phyloP scores from a whole-genome alignment of 2,797 vertebrate genomes.

The Ctenosaura bakeri region DNA sequence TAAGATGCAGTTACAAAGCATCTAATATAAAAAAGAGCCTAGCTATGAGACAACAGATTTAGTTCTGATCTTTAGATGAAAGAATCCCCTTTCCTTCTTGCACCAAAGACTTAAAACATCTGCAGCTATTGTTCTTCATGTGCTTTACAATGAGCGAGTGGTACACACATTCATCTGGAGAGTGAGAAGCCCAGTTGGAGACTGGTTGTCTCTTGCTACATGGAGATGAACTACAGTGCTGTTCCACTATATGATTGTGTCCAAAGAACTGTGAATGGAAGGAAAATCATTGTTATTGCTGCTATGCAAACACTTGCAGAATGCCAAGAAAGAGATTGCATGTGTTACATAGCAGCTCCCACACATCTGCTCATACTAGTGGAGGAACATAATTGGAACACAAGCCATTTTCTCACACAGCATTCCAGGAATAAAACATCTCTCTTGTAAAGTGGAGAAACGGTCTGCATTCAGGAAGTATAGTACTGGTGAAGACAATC shows the following conservation, averaged over 20 bases:
- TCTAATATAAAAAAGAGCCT: not conserved
- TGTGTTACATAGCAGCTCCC: not conserved
- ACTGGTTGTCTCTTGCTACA: not conserved
- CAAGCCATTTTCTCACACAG: not conserved
- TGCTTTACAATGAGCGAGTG: not conserved
- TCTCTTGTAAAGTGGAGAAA: not conserved
- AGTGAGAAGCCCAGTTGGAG: not conserved
- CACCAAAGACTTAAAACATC: not conserved
- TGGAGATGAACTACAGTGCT: not conserved
- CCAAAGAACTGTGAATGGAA: not conserved
- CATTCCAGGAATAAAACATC: not conserved
- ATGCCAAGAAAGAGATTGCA: not conserved
- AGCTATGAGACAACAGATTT: not conserved
- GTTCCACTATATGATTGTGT: not conserved
- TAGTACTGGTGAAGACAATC: not conserved
- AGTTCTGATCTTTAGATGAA: not conserved
- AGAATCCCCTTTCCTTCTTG: not conserved
- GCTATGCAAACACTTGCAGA: constrained; percentile 6
- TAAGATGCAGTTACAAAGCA: rapidly evolving
- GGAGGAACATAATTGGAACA: not conserved
- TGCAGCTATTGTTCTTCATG: not conserved
- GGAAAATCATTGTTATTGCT: not conserved
- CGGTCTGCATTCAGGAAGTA: not conserved
- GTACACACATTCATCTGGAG: not conserved
- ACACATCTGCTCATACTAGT: too few relatives aligned